Base-by-base conservation (phyloP, 1,140 invertebrate genomes). In the Goniozus legneri region DNA sequence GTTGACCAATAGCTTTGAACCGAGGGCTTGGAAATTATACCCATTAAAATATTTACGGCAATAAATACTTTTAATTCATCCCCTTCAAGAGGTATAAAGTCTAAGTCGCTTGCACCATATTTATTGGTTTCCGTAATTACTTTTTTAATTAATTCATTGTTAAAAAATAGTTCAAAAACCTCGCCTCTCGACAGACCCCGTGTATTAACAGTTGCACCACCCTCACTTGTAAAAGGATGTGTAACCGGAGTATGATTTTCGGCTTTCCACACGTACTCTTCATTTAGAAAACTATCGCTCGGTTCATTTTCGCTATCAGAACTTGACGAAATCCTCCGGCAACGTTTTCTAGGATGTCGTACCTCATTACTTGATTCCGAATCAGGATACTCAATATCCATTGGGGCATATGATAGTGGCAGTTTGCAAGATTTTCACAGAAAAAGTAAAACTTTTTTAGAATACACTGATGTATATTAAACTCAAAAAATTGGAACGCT, bases 111-210 rank as follows among this genome's bases (percentile, higher is more conserved):
- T 20, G 16, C 13, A 1, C 42, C 31, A 4, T 45, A 36, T 35
- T 36, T 45, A 50, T 50, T 50, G 39, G 31, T 50, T 30, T 50
- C 21, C 4, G 15, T 6, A n/a, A 45, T 21, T 40, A 50, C 20
- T 40, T 50, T 45, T 40, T 0, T 40, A 30, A 40, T 3, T 40
- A 45, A 8, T 40, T 50, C 30, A 20, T 44, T 2, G 30, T 45
- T 50, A 35, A 50, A 40, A 34, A 40, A 50, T 44, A 45, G 40
- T 44, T 50, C 48, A 40, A 40, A 44, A 1, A 40, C 35, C 30
- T 44, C 18, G 3, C 36, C 34, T 40, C 48, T 50, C 2, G 42
- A 35, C 30, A 44, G 15, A 43, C 22, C 18, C 32, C n/a, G n/a
- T 16, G 19, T 46, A 38, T 38, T 20, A 20, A 32, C 13, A 3